Evolutionary conservation across 2,888 invertebrate species (phyloP).

Genomic region (Agrotis ipsilon): DNA sequence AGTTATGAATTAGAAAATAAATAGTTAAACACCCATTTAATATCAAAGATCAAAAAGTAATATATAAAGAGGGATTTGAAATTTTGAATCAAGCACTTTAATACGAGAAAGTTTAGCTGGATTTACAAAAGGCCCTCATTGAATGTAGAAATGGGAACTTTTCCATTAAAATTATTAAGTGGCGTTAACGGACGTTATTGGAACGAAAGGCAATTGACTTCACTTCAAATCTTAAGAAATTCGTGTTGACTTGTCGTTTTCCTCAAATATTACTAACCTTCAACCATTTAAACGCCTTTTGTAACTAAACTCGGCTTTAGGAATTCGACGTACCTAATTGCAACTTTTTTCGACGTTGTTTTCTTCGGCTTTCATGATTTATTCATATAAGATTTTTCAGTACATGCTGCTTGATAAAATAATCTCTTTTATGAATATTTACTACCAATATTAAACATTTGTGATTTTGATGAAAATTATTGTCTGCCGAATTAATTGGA

Average conservation of each 20-base stretch:
- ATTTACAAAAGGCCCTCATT: conserved; percentile 40
- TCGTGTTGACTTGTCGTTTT: conserved; percentile 39
- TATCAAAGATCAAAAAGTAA: conserved; percentile 37
- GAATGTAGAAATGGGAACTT: conserved; percentile 41
- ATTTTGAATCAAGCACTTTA: conserved; percentile 41
- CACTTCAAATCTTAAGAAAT: conserved; percentile 26
- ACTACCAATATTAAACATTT: too few species aligned
- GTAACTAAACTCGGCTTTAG: not conserved
- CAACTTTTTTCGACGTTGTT: not conserved
- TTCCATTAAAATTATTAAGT: conserved; percentile 53
- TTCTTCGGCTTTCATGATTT: too few species aligned
- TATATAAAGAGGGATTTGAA: conserved; percentile 33
- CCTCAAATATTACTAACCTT: conserved; percentile 13
- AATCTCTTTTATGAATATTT: not conserved
- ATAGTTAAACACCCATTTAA: conserved; percentile 2
- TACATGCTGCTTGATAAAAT: not conserved
- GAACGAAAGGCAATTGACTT: conserved; percentile 46
- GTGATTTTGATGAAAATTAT: not conserved
- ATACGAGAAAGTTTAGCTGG: conserved; percentile 41
- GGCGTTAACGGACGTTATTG: conserved; percentile 31
- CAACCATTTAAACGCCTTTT: conserved; percentile 5
- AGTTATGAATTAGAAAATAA: conserved; percentile 3
- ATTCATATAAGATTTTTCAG: not conserved
- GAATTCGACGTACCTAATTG: not conserved
- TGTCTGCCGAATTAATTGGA: conserved; percentile 5